These are phyloP conservation scores for Eunapius fragilis DNA, from an alignment of 37 sponge, comb jelly and placozoan genomes.

Conservation along the genomic window DNA sequence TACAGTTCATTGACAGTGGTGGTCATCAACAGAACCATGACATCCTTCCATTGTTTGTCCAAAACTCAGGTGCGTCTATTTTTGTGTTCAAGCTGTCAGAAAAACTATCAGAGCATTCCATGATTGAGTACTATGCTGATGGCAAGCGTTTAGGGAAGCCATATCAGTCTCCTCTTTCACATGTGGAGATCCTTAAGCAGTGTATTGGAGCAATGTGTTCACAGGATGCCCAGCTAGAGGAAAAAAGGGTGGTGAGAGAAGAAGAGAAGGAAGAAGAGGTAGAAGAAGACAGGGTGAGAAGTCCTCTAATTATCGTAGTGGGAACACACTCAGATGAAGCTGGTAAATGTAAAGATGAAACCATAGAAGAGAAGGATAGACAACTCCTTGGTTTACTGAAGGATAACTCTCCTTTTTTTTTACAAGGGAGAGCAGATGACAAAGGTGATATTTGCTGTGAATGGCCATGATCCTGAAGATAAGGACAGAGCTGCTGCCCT, in stretches of 20 bases:
- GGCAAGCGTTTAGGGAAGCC: slow-evolving; percentile 1
- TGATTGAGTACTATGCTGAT: slow-evolving; percentile 5
- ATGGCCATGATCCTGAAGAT: slow-evolving; percentile 8
- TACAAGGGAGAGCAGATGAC: background rate
- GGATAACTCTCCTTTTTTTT: background rate
- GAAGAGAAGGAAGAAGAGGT: too few relatives aligned
- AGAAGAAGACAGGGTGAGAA: too few relatives aligned
- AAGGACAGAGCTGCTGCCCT: background rate
- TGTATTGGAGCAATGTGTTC: background rate
- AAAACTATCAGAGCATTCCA: background rate
- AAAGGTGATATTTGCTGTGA: slow-evolving; percentile 13
- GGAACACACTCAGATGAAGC: slow-evolving; percentile 13
- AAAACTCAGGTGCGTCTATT: background rate
- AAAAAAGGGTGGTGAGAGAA: too few relatives aligned
- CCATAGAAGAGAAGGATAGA: slow-evolving; percentile 14
- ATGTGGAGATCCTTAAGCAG: slow-evolving; percentile 11
- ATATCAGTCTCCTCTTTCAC: slow-evolving; percentile 9
- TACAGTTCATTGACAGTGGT: slow-evolving; percentile 22
- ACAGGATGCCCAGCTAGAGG: background rate
- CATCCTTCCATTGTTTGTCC: too few relatives aligned
- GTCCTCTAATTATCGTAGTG: background rate
- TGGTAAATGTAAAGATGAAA: background rate
- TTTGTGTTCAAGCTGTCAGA: slow-evolving; percentile 32
- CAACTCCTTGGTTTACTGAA: slow-evolving; percentile 6
- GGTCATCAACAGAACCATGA: slow-evolving; percentile 33